Percentiles rank a stretch among this genome's conserved stretches.
These are phyloP conservation scores for Trachythela sp. DNA, from an alignment of 64 coral and sea anemone species.

Conservation along the genomic window DNA sequence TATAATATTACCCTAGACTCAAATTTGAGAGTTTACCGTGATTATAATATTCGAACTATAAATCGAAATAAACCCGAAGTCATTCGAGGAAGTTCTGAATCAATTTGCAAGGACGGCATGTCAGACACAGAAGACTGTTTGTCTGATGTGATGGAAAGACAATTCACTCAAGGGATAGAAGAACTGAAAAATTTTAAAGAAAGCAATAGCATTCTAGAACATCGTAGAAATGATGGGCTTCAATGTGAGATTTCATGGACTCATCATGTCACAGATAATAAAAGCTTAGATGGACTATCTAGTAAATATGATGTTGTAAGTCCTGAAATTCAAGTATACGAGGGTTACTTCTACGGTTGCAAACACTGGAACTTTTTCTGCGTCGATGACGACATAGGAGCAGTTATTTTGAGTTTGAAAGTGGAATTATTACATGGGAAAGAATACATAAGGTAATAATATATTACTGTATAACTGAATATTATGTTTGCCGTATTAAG, in stretches of 20 bases:
- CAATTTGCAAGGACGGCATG: background rate
- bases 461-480: background rate
- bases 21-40: background rate
- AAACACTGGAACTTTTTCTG: slow-evolving; percentile 17
- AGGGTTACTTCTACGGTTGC: background rate
- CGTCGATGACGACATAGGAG: slow-evolving; percentile 1
- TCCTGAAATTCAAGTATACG: background rate
- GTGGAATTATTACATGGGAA: background rate
- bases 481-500: no score
- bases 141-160: background rate
- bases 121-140: background rate
- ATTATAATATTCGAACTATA: background rate
- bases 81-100: background rate
- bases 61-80: background rate
- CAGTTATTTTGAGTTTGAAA: slow-evolving; percentile 1
- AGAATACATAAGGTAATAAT: slow-evolving; percentile 21
- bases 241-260: background rate
- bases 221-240: background rate
- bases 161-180: background rate
- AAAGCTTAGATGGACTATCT: background rate
- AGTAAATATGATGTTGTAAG: background rate
- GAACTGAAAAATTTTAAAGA: background rate
- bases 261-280: background rate
- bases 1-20: slow-evolving; percentile 14
- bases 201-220: background rate